Evolutionary conservation across 2,888 invertebrate genomes (phyloP), one percentile per base, ranked within the genome.

Genomic region (Drosophila aldrichi): DNA sequence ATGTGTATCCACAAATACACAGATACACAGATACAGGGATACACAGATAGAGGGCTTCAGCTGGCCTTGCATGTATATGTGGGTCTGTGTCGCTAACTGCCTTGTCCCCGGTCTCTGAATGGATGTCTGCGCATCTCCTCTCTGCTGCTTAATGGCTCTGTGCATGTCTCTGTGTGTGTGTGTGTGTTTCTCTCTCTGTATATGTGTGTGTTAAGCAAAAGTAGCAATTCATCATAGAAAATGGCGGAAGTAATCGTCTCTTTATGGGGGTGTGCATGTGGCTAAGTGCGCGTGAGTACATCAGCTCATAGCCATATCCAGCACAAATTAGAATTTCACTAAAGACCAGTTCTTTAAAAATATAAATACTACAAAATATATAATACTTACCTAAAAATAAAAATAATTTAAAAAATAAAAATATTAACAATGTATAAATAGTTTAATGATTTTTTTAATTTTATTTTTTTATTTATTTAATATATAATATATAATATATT

Each of bases 181-280:
- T 70, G 46, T 46, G n/a, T 43, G 54, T 68, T 36, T 51, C 51
- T 65, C 38, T 48, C 34, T 16, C 18, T 38, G 62, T 72, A 29
- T 1, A 29, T 65, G 56, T 65, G 75, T 77, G 68, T 68, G 71
- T 63, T 88, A 77, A 84, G 76, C 77, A 80, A 85, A 87, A 85
- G 89, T 81, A 88, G 91, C 91, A 91, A 91, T 91, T 91, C 92
- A 91, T 91, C 92, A 91, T 91, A 91, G 92, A 91, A 91, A 91
- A 91, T 91, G 92, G 92, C 92, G 92, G 89, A 84, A 86, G 89
- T 84, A 81, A 89, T 87, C 85, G 82, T 74, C 70, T 71, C 72
- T 76, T 85, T 89, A 79, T 85, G 88, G 81, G 74, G 74, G 73
- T 74, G 60, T 68, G 66, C 74, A 59, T 70, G 59, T 74, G 70